phyloP scores from a whole-genome alignment of 2,888 invertebrate species.

The Heteromurus nitidus region DNA sequence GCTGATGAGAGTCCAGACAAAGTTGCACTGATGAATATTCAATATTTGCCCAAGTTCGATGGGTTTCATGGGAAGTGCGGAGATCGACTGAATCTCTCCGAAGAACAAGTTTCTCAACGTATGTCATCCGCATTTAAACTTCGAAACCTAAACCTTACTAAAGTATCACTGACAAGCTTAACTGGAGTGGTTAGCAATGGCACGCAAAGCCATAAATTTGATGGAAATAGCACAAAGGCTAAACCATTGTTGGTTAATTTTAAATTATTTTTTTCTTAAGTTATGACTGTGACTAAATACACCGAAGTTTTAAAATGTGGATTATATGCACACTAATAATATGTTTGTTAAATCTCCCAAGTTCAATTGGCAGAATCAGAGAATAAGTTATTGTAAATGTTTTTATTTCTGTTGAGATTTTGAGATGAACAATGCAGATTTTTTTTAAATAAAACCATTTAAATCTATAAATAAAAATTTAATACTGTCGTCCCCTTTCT shows the following conservation, averaged over 20 bases:
- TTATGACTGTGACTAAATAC: no score
- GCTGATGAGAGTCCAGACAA: background rate
- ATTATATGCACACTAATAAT: no score
- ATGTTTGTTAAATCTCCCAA: no score
- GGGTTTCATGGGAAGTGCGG: background rate
- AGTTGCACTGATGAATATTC: slow-evolving; percentile 18
- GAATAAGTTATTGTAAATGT: no score
- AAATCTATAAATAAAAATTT: no score
- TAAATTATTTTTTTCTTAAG: slow-evolving; percentile 12
- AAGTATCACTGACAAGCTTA: slow-evolving; percentile 6
- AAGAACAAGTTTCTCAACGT: background rate
- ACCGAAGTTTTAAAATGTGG: no score
- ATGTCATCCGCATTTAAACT: background rate
- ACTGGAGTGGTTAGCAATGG: slow-evolving; percentile 9
- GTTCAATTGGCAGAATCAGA: no score
- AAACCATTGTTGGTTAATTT: slow-evolving; percentile 12
- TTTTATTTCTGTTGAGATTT: no score
- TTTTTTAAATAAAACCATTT: no score
- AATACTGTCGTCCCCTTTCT: no score
- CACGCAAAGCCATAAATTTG: no score
- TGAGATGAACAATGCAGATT: no score
- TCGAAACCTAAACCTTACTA: background rate
- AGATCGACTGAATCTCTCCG: background rate
- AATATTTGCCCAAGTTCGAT: background rate
- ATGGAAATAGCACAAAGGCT: background rate